A percentile compares a stretch with the other conserved stretches of the same genome.
Conservation (phyloP, 2,888 invertebrate species). For the Caprella mutica region DNA sequence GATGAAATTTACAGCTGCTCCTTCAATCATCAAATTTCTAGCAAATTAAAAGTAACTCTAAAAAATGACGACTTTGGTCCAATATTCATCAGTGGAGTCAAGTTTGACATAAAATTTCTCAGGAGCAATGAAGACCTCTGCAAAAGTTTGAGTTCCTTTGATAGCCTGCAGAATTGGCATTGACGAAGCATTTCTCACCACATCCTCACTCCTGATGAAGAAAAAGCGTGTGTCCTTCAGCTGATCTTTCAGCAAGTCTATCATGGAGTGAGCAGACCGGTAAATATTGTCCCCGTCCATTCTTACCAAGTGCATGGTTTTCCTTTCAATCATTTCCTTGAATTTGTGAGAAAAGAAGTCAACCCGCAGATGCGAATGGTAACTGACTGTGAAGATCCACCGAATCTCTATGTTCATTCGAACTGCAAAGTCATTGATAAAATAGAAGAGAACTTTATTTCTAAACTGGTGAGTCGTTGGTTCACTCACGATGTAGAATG, state of each 20-base stretch:
- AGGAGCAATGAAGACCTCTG: constrained; percentile 8
- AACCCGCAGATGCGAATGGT: neutral
- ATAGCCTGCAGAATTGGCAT: neutral
- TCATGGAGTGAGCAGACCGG: neutral
- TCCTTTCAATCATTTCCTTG: constrained; percentile 2
- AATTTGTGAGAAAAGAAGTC: neutral
- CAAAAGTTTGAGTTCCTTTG: constrained; percentile 6
- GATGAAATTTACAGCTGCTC: no score
- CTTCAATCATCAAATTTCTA: no score
- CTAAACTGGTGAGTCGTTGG: constrained; percentile 5
- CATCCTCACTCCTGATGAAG: neutral
- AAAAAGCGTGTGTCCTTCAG: constrained; percentile 1
- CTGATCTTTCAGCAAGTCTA: neutral
- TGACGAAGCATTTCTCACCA: neutral
- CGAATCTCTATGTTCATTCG: neutral
- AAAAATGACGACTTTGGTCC: constrained; percentile 7
- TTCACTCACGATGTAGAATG: constrained; percentile 1
- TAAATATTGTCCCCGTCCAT: neutral
- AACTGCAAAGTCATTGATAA: constrained; percentile 4
- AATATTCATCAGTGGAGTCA: constrained; percentile 3
- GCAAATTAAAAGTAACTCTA: no score
- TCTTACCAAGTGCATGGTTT: neutral
- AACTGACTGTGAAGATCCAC: constrained; percentile 3
- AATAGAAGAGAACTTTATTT: constrained; percentile 5
- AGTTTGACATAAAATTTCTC: constrained; percentile 3